Conservation (phyloP, 2,797 vertebrate species). For the Lagothrix lagotricha region DNA sequence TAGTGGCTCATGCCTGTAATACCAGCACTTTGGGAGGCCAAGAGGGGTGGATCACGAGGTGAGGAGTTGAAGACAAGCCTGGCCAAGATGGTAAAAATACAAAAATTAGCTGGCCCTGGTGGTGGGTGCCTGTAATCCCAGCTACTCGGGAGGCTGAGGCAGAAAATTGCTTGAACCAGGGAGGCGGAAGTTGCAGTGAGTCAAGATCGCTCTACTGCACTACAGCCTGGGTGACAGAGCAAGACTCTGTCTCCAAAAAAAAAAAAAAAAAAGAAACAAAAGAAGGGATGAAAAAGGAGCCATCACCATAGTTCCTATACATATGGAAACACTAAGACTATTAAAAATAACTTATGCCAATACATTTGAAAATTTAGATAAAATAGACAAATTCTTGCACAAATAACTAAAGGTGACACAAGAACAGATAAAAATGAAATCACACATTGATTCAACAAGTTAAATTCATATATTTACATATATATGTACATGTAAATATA, state of each 20-base stretch:
- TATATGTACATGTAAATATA: neutral
- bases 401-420: neutral
- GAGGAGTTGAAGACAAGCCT: neutral
- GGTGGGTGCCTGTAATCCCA: neutral
- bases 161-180: neutral
- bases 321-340: neutral
- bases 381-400: neutral
- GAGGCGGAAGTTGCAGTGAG: neutral
- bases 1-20: neutral
- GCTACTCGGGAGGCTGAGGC: neutral
- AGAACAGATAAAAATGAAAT: neutral
- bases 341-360: neutral
- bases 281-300: neutral
- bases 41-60: neutral
- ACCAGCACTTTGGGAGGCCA: neutral
- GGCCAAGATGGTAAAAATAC: neutral
- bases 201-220: neutral
- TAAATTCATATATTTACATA: neutral
- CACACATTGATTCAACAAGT: neutral
- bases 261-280: too few relatives aligned
- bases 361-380: neutral
- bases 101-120: neutral
- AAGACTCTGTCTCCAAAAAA: neutral
- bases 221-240: neutral
- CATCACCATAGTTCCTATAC: neutral